Evolutionary conservation across 2,797 vertebrate species (phyloP).

Genomic region (Sebastes glaucus): DNA sequence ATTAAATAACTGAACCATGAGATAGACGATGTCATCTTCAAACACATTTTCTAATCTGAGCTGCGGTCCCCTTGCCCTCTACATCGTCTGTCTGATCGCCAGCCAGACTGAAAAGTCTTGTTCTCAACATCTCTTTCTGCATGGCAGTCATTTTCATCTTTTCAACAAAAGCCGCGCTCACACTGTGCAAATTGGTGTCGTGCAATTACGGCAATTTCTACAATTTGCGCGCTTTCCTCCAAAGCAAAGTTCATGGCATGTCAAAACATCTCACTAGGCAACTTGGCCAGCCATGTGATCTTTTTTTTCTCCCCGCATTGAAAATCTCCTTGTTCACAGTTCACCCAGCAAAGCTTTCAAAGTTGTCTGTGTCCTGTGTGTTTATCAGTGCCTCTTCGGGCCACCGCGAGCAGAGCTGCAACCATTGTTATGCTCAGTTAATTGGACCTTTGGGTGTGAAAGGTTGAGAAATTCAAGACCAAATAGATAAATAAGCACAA

Average conservation of each 20-base stretch:
- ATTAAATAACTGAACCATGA: conserved; percentile 65
- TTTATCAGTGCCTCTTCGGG: conserved; percentile 68
- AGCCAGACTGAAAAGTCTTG: conserved; percentile 21
- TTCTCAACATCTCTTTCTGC: conserved; percentile 19
- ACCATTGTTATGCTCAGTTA: conserved; percentile 76
- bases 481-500: conserved; percentile 77
- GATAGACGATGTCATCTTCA: conserved; percentile 63
- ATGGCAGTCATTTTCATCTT: conserved; percentile 54
- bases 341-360: conserved; percentile 65
- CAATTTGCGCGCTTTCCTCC: conserved; percentile 52
- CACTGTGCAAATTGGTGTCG: conserved; percentile 54
- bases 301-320: conserved; percentile 40
- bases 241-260: conserved; percentile 62
- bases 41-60: conserved; percentile 49
- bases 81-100: conserved; percentile 35
- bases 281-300: conserved; percentile 66
- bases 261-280: conserved; percentile 72
- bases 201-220: conserved; percentile 70
- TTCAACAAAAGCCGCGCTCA: conserved; percentile 52
- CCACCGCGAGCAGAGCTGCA: conserved; percentile 52
- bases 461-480: conserved; percentile 74
- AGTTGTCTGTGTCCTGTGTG: conserved; percentile 59
- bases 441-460: conserved; percentile 80
- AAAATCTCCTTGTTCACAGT: conserved; percentile 63
- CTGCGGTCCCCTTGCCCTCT: conserved; percentile 24